Conservation (phyloP, 2,888 invertebrate genomes). For the Gastrophysa polygoni region DNA sequence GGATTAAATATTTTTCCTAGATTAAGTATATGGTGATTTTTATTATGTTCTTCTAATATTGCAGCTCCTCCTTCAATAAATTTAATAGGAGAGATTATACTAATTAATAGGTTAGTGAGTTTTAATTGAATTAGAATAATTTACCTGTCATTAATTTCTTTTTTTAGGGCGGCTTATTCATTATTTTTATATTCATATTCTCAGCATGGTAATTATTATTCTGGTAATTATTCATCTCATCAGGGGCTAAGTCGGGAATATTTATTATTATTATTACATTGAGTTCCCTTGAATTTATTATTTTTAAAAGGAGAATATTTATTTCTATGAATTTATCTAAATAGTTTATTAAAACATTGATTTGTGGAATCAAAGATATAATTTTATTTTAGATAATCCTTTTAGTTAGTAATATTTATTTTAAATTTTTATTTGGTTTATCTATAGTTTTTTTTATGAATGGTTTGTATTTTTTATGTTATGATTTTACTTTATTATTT, state of each 20-base stretch:
- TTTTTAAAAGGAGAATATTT: constrained; percentile 62
- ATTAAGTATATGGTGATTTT: constrained; percentile 66
- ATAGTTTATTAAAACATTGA: constrained; percentile 72
- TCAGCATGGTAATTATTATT: constrained; percentile 66
- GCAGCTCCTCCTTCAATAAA: constrained; percentile 60
- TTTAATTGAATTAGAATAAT: constrained; percentile 62
- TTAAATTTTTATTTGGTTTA: constrained; percentile 59
- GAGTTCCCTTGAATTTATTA: constrained; percentile 68
- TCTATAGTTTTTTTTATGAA: constrained; percentile 59
- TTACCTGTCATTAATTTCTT: constrained; percentile 64
- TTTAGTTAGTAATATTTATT: constrained; percentile 40
- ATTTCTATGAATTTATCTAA: constrained; percentile 64
- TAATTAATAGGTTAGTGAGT: constrained; percentile 65
- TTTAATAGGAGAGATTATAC: constrained; percentile 65
- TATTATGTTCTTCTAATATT: constrained; percentile 68
- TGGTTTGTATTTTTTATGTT: constrained; percentile 55
- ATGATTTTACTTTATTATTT: constrained; percentile 51
- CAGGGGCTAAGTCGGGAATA: constrained; percentile 61
- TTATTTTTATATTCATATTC: constrained; percentile 68
- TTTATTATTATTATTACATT: constrained; percentile 62
- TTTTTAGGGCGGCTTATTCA: constrained; percentile 70
- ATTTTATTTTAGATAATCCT: constrained; percentile 60
- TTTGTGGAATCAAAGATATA: constrained; percentile 70
- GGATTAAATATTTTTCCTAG: constrained; percentile 53
- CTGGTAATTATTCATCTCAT: constrained; percentile 61